Percentiles rank a stretch among this genome's conserved stretches.
These are phyloP conservation scores for Drosophila funebris DNA, from an alignment of 1,140 invertebrate genomes.

Conservation along the genomic window DNA sequence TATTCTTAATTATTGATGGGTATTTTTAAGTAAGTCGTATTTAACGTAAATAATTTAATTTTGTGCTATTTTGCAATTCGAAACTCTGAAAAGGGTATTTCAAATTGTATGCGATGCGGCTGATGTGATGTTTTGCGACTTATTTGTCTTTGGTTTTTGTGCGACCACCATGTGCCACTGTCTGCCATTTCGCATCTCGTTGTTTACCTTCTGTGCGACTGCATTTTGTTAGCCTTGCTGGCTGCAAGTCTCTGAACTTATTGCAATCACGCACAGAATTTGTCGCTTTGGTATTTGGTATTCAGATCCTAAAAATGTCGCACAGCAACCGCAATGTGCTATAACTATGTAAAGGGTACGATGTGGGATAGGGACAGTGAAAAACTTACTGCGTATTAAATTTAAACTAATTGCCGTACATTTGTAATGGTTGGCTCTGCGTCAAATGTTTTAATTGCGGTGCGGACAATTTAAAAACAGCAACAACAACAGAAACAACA, in stretches of 20 bases:
- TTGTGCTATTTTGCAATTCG: too few relatives aligned
- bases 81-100: neutral
- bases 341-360: slow-evolving; percentile 29
- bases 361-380: slow-evolving; percentile 10
- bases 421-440: slow-evolving; percentile 70
- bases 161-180: slow-evolving; percentile 17
- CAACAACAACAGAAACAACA: slow-evolving; percentile 33
- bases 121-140: slow-evolving; percentile 14
- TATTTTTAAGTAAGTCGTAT: neutral
- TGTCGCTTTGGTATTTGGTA: slow-evolving; percentile 65
- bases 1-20: neutral
- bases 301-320: slow-evolving; percentile 26
- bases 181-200: slow-evolving; percentile 26
- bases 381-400: slow-evolving; percentile 63
- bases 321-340: slow-evolving; percentile 53
- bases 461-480: slow-evolving; percentile 42
- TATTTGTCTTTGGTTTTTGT: slow-evolving; percentile 60
- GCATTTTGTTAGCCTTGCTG: slow-evolving; percentile 45
- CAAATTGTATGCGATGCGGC: neutral
- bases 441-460: slow-evolving; percentile 71
- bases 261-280: slow-evolving; percentile 77
- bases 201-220: slow-evolving; percentile 59
- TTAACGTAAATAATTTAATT: neutral
- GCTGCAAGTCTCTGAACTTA: slow-evolving; percentile 50
- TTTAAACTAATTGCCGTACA: slow-evolving; percentile 76